Conservation (phyloP, 2,797 vertebrate genomes). For the Tragelaphus eurycerus region DNA sequence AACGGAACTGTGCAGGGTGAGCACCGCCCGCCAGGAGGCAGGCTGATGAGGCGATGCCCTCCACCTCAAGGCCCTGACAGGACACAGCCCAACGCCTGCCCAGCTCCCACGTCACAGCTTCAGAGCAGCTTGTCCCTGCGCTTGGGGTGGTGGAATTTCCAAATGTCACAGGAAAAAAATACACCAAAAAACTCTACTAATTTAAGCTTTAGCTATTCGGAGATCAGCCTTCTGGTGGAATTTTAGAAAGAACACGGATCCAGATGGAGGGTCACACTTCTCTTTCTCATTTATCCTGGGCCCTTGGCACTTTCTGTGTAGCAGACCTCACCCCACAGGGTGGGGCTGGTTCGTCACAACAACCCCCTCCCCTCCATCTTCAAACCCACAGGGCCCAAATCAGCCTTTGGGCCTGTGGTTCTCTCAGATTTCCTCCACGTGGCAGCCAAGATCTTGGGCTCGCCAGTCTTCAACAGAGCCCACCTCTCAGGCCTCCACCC, state of each 20-base stretch:
- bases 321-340: background rate
- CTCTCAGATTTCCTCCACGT: background rate
- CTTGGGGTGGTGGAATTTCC: background rate
- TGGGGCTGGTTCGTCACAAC: background rate
- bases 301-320: background rate
- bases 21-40: background rate
- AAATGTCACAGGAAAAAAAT: constrained; percentile 40
- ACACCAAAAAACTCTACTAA: constrained; percentile 14
- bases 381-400: background rate
- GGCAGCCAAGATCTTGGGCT: background rate
- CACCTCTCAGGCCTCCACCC: background rate
- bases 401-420: background rate
- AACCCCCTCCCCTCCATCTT: background rate
- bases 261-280: background rate
- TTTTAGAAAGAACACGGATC: background rate
- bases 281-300: background rate
- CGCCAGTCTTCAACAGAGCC: background rate
- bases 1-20: fast-evolving
- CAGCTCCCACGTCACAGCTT: background rate
- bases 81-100: background rate
- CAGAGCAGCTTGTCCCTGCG: background rate
- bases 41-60: background rate
- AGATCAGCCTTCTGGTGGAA: background rate
- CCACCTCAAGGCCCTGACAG: too few relatives aligned
- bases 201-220: background rate